These are phyloP conservation scores for Leptodactylus fallax DNA, from an alignment of 2,797 vertebrate genomes.

Conservation along the genomic window DNA sequence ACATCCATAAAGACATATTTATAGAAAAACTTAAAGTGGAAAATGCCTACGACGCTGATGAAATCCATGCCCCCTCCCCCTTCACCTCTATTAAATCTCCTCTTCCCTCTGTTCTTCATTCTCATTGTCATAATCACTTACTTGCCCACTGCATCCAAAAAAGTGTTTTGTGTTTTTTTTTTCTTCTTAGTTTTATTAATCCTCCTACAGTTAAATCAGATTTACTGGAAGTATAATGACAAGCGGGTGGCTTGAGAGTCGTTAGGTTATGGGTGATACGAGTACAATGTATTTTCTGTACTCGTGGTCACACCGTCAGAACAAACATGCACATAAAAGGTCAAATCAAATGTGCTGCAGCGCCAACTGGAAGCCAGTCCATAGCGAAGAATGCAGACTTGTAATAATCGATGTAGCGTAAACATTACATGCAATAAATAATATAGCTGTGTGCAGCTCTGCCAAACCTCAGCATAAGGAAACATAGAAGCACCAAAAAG, in stretches of 20 bases:
- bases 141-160: conserved; percentile 71
- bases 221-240: conserved; percentile 70
- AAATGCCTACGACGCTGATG: conserved; percentile 72
- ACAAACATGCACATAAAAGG: conserved; percentile 74
- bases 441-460: conserved; percentile 45
- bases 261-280: conserved; percentile 71
- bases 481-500: conserved; percentile 58
- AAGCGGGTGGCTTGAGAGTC: conserved; percentile 69
- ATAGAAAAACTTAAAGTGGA: conserved; percentile 77
- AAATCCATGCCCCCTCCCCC: conserved; percentile 64
- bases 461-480: conserved; percentile 58
- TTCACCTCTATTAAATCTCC: conserved; percentile 48
- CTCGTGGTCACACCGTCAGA: conserved; percentile 70
- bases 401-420: conserved; percentile 52
- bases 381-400: conserved; percentile 61
- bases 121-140: conserved; percentile 65
- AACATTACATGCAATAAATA: conserved; percentile 64
- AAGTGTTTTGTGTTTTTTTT: conserved; percentile 57
- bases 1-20: conserved; percentile 78
- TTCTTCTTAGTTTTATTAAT: conserved; percentile 72
- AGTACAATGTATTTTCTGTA: conserved; percentile 74
- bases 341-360: conserved; percentile 69
- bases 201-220: conserved; percentile 74
- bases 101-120: conserved; percentile 43
- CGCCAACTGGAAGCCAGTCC: conserved; percentile 64